A percentile compares a stretch with the other conserved stretches of the same genome.
These are phyloP conservation scores for Dryadula phaetusa DNA, from an alignment of 2,888 invertebrate species.

Conservation along the genomic window DNA sequence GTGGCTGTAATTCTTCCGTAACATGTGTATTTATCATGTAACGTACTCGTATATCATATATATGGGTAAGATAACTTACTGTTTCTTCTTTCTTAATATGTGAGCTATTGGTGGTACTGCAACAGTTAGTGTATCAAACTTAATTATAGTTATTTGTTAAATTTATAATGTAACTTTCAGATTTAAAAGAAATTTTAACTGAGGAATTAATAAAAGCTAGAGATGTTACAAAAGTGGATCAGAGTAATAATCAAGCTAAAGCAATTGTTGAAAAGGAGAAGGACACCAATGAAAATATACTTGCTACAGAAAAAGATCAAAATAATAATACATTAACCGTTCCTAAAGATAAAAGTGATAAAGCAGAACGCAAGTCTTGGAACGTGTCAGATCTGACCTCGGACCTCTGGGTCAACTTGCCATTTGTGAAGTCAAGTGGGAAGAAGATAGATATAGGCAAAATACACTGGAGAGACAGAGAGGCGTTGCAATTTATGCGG, in stretches of 20 bases:
- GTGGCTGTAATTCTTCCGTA: background rate
- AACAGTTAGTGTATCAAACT: no score
- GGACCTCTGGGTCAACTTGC: constrained; percentile 70
- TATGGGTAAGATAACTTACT: no score
- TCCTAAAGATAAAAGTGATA: constrained; percentile 44
- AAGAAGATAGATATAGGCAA: constrained; percentile 84
- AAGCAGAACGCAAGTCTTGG: constrained; percentile 64
- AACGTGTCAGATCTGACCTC: constrained; percentile 69
- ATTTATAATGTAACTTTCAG: constrained; percentile 2
- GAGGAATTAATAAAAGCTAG: background rate
- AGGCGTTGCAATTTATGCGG: constrained; percentile 96
- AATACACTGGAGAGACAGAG: constrained; percentile 89
- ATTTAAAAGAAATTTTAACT: background rate
- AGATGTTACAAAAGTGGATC: background rate
- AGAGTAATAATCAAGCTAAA: background rate
- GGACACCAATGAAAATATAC: constrained; percentile 1
- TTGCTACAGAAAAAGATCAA: constrained; percentile 11
- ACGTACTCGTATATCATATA: no score
- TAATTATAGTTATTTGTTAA: no score
- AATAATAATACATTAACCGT: constrained; percentile 18
- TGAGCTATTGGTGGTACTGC: no score
- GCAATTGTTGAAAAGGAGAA: background rate
- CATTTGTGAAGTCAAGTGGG: constrained; percentile 64
- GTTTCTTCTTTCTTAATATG: no score
- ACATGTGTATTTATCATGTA: background rate